phyloP scores from a whole-genome alignment of 2,797 vertebrate species.

The Rousettus madagascariensis region DNA sequence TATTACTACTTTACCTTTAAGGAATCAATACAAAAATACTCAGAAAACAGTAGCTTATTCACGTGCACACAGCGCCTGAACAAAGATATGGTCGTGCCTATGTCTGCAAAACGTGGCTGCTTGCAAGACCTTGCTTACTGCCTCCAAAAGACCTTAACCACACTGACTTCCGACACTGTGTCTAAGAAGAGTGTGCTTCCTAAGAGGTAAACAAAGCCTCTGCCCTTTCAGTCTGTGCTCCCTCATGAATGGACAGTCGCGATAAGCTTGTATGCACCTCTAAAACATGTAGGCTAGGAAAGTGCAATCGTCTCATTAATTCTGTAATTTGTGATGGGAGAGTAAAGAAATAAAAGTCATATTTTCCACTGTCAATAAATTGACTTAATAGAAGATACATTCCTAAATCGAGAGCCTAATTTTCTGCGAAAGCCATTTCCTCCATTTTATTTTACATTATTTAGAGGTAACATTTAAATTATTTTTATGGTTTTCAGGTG shows the following conservation, averaged over 20 bases:
- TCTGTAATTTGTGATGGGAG: not conserved
- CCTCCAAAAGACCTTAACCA: not conserved
- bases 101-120: not conserved
- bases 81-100: not conserved
- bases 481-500: not conserved
- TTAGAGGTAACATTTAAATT: not conserved
- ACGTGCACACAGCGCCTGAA: not conserved
- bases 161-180: accelerated
- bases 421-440: not conserved
- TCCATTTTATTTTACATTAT: not conserved
- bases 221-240: not conserved
- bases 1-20: not conserved
- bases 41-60: not conserved
- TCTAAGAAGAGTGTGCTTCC: not conserved
- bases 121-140: not conserved
- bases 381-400: not conserved
- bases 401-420: not conserved
- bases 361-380: not conserved
- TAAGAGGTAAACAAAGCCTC: not conserved
- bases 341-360: not conserved
- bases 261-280: not conserved
- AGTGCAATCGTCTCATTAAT: not conserved
- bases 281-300: not conserved
- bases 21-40: not conserved
- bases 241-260: not conserved